phyloP scores from a whole-genome alignment of 2,888 invertebrate genomes.

The Drosophila suboccidentalis region DNA sequence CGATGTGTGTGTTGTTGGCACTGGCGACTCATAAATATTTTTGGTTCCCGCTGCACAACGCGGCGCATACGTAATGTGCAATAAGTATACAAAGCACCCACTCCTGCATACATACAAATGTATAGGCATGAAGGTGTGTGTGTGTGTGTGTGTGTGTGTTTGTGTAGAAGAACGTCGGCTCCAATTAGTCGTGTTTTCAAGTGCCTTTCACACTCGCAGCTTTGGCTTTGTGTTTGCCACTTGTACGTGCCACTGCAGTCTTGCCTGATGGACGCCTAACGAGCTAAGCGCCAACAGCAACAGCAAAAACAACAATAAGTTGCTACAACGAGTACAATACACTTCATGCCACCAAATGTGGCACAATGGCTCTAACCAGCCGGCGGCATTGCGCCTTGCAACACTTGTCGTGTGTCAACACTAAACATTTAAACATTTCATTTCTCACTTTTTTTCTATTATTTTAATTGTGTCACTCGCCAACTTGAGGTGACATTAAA shows the following conservation, averaged over 20 bases:
- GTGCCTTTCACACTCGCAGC: slow-evolving; percentile 63
- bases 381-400: slow-evolving; percentile 51
- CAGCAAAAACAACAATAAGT: slow-evolving; percentile 37
- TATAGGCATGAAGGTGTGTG: neutral
- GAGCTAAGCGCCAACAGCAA: slow-evolving; percentile 62
- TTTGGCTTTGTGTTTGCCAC: slow-evolving; percentile 42
- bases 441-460: slow-evolving; percentile 32
- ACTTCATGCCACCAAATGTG: slow-evolving; percentile 38
- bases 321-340: slow-evolving; percentile 31
- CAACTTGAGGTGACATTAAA: slow-evolving; percentile 13
- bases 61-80: slow-evolving; percentile 67
- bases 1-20: slow-evolving; percentile 1
- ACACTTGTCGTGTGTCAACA: slow-evolving; percentile 73
- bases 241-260: slow-evolving; percentile 62
- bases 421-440: slow-evolving; percentile 50
- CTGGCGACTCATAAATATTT: slow-evolving; percentile 65
- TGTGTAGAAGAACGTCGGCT: slow-evolving; percentile 50
- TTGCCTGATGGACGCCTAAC: slow-evolving; percentile 63
- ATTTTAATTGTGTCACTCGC: slow-evolving; percentile 58
- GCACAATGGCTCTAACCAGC: slow-evolving; percentile 59
- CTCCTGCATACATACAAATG: neutral
- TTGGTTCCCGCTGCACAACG: slow-evolving; percentile 51
- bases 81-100: slow-evolving; percentile 8
- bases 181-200: slow-evolving; percentile 78
- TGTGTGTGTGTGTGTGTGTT: slow-evolving; percentile 17